Evolutionary conservation across 2,113 vertebrate genomes (phyloP).

Genomic region (Vidua chalybeata): DNA sequence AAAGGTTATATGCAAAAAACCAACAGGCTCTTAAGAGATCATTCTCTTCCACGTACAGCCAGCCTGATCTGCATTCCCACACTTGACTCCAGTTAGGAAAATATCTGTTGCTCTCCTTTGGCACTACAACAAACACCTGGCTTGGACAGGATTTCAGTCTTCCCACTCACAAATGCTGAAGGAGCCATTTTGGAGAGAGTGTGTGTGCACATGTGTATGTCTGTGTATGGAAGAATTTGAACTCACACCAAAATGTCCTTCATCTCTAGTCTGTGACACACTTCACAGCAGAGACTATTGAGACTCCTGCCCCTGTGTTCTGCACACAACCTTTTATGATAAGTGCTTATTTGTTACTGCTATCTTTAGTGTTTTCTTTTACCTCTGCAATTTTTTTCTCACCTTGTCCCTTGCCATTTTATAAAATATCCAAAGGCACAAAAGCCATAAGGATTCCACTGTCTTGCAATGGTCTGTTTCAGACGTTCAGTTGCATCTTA

Average conservation of each 20-base stretch:
- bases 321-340: neutral
- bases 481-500: neutral
- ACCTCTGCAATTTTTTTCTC: neutral
- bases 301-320: neutral
- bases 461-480: neutral
- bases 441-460: neutral
- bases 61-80: constrained; percentile 30
- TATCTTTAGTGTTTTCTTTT: neutral
- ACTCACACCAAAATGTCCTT: neutral
- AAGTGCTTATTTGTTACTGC: neutral
- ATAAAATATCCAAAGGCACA: neutral
- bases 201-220: neutral
- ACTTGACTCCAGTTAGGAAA: neutral
- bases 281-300: neutral
- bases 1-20: neutral
- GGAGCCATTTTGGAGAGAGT: neutral
- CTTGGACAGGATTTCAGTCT: constrained; percentile 14
- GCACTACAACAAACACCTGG: constrained; percentile 61
- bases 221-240: neutral
- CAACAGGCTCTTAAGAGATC: neutral
- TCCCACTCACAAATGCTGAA: neutral
- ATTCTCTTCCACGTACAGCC: neutral
- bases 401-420: neutral
- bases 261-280: neutral
- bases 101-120: constrained; percentile 30